Base-by-base conservation (phyloP, 2,888 invertebrate species). In the Petrolisthes manimaculis region DNA sequence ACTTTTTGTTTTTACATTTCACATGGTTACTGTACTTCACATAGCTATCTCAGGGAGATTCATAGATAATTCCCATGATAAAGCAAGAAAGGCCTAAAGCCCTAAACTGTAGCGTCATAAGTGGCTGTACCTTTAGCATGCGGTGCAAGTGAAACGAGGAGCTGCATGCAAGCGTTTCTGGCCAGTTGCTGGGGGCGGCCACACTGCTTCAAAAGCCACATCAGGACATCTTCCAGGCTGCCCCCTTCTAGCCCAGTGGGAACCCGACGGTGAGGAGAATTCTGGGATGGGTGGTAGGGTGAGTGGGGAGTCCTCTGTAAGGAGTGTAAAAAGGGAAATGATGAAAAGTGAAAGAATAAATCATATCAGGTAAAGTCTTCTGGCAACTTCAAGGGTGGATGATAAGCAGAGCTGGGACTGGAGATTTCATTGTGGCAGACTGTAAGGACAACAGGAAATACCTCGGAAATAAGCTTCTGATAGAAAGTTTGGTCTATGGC, bases 161-260 rank as follows among this genome's bases (percentile, higher is more conserved):
- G 86, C 14, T 84, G 79, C 82, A 89, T 83, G 55, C 86, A 89
- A n/a, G 75, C 69, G 75, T 86, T 89, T 37, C 90, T 75, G 71
- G 71, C 88, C 24, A 88, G 74, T 5, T 80, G 21, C 69, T 89
- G 83, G 21, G 86, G 86, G 4, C 86, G 79, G 67, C 89, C 89
- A 80, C 86, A 77, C 84, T 89, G 88, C n/a, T 75, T 54, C 74
- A 89, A 24, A 18, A 89, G 83, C 86, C 88, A 89, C 24, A 54
- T 14, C 51, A 91, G 37, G 56, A 83, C 55, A 12, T 83, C 77
- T 24, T 78, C 77, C 21, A 88, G 83, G 9, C 81, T 84, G 8
- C 87, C 84, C 0, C 54, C 79, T 5, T 55, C 80, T 54, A 86
- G 37, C 12, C 82, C 88, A 21, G 18, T 61, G 61, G 89, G 88